phyloP scores from a whole-genome alignment of 37 sponge, comb jelly and placozoan genomes.

The Cliona cf. orientalis region DNA sequence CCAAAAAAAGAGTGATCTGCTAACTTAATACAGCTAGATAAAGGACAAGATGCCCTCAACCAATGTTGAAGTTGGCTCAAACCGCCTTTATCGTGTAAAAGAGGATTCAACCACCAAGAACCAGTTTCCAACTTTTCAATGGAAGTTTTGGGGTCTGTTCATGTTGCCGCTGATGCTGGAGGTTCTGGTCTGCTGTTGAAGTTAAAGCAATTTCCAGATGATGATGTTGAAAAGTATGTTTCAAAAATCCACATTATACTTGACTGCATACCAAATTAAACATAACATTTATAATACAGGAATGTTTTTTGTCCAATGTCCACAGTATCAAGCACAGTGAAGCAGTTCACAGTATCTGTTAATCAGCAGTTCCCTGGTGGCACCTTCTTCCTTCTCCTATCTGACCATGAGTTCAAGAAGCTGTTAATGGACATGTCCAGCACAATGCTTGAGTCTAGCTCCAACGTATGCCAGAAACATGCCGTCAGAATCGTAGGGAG shows the following conservation, averaged over 20 bases:
- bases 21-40: not conserved
- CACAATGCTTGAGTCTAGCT: not conserved
- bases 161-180: not conserved
- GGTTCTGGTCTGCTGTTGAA: not conserved
- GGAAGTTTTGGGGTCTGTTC: not conserved
- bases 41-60: not conserved
- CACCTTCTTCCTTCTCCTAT: not conserved
- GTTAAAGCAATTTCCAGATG: not conserved
- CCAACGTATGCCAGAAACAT: not conserved
- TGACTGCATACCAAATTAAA: too few species aligned
- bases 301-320: not conserved
- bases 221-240: too few species aligned
- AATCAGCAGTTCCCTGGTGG: conserved; percentile 8
- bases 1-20: not conserved
- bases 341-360: not conserved
- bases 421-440: not conserved
- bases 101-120: not conserved
- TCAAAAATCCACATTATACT: not conserved
- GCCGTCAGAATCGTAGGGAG: not conserved
- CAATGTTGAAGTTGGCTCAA: not conserved
- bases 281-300: not conserved
- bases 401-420: conserved; percentile 7
- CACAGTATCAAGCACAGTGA: not conserved
- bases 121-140: not conserved
- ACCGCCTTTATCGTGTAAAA: not conserved